A percentile compares a stretch with the other conserved stretches of the same genome.
Evolutionary conservation across 2,113 vertebrate species (phyloP).

Genomic region (Semnornis frantzii): DNA sequence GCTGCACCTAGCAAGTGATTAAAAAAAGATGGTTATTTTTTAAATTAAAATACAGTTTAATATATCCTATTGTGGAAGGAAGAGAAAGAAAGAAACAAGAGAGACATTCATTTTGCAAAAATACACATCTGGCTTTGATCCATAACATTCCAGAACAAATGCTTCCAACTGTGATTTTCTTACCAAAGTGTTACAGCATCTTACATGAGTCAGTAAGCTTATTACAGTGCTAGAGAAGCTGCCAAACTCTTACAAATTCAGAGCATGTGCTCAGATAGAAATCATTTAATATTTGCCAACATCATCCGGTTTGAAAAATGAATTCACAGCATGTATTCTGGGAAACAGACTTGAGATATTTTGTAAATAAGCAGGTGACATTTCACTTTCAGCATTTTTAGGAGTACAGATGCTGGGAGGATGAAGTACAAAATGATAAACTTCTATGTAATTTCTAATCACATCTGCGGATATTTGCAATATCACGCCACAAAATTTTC

Average conservation of each 20-base stretch:
- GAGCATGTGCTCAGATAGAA: constrained; percentile 35
- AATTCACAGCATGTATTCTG: constrained; percentile 29
- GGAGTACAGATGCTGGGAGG: neutral
- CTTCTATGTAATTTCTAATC: constrained; percentile 4
- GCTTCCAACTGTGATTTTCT: constrained; percentile 39
- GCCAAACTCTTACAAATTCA: constrained; percentile 47
- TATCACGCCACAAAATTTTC: constrained; percentile 27
- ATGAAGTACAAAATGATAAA: constrained; percentile 28
- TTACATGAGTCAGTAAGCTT: constrained; percentile 55
- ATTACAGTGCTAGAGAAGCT: constrained; percentile 28
- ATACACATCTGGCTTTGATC: constrained; percentile 39
- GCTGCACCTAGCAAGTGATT: neutral
- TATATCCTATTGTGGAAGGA: neutral
- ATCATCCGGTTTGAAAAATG: constrained; percentile 41
- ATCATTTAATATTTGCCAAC: constrained; percentile 55
- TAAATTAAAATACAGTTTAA: neutral
- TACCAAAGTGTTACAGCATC: constrained; percentile 31
- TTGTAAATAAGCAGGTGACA: constrained; percentile 55
- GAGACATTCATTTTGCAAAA: neutral
- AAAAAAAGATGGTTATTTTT: neutral
- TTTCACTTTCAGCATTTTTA: constrained; percentile 42
- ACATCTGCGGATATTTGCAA: neutral
- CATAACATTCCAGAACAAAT: constrained; percentile 17
- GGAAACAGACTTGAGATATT: constrained; percentile 7
- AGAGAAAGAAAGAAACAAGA: neutral